Conservation (phyloP, 1,140 invertebrate genomes). For the Lepidurus apus region DNA sequence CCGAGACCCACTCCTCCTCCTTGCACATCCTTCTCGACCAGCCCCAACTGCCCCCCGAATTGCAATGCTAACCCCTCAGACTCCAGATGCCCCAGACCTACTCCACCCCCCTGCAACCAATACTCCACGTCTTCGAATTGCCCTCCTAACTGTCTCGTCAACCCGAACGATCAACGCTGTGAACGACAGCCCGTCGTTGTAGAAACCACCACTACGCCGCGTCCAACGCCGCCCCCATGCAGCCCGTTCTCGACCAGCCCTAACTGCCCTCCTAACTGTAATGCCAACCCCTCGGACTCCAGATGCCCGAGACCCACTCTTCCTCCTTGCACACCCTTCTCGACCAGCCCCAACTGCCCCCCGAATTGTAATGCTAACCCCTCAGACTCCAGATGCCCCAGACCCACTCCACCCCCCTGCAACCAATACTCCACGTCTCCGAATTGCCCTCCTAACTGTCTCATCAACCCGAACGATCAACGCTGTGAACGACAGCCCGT, state of each 20-base stretch:
- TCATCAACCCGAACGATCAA: background rate
- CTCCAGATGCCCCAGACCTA: background rate
- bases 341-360: background rate
- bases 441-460: constrained; percentile 5
- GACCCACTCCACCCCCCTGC: background rate
- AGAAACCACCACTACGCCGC: background rate
- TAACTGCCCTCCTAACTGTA: constrained; percentile 12
- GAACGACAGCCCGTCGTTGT: background rate
- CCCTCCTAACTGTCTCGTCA: background rate
- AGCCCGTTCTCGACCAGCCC: background rate
- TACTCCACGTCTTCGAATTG: background rate
- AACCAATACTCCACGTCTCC: background rate
- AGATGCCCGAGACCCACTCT: background rate
- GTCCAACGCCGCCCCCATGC: background rate
- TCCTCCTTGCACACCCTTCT: background rate
- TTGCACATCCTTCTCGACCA: background rate
- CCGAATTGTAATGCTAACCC: background rate
- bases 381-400: background rate
- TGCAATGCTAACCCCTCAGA: background rate
- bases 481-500: background rate
- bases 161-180: background rate
- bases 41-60: background rate
- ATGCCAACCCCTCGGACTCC: background rate
- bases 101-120: background rate
- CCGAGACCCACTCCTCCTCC: background rate